phyloP scores from a whole-genome alignment of 2,888 invertebrate species.

The Temnothorax unifasciatus region DNA sequence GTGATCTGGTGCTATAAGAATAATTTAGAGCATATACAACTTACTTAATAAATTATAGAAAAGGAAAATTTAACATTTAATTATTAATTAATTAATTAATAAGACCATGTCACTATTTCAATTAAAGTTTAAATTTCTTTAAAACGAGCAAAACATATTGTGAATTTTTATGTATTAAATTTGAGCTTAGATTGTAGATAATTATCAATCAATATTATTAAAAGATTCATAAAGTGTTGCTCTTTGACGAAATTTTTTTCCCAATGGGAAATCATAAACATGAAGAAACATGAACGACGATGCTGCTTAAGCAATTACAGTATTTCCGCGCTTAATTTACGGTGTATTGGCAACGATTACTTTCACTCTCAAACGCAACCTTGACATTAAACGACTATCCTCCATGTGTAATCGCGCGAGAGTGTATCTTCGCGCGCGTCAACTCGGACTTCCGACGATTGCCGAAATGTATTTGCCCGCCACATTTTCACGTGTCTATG shows the following conservation, averaged over 20 bases:
- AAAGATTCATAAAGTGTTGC: background rate
- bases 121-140: background rate
- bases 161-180: background rate
- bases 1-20: background rate
- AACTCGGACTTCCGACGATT: background rate
- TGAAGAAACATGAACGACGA: background rate
- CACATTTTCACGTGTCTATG: background rate
- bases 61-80: background rate
- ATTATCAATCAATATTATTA: background rate
- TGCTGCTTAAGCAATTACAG: background rate
- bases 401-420: background rate
- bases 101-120: background rate
- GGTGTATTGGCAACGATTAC: slow-evolving; percentile 38
- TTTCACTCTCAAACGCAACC: slow-evolving; percentile 30
- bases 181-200: background rate
- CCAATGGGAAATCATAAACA: background rate
- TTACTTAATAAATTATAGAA: background rate
- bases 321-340: slow-evolving; percentile 26
- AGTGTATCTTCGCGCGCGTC: background rate
- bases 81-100: background rate
- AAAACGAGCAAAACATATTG: background rate
- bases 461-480: slow-evolving; percentile 7
- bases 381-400: slow-evolving; percentile 45
- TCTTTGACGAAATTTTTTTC: background rate
- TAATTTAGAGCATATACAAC: background rate